phyloP scores from a whole-genome alignment of 2,888 invertebrate species.

The Ischnus inquisitorius region DNA sequence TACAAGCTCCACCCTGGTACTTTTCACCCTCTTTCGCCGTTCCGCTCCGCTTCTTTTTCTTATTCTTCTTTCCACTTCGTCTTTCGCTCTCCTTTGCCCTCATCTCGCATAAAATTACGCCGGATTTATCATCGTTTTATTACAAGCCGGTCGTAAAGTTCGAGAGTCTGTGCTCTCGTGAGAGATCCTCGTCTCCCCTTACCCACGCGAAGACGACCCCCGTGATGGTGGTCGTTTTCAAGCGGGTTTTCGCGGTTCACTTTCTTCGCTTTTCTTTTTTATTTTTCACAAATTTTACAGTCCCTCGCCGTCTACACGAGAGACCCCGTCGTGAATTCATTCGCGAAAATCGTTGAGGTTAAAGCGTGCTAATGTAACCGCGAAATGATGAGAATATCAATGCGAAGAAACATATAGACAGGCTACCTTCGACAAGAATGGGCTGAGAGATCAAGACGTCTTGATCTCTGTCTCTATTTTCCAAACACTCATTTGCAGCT shows the following conservation, averaged over 20 bases:
- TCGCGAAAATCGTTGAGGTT: conserved; percentile 38
- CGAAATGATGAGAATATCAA: conserved; percentile 54
- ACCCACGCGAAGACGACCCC: not conserved
- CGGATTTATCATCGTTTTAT: conserved; percentile 66
- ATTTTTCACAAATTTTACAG: conserved; percentile 61
- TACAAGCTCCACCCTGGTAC: conserved; percentile 41
- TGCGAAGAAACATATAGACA: conserved; percentile 9
- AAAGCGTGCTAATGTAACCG: conserved; percentile 52
- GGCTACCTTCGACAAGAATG: not conserved
- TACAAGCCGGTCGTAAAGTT: conserved; percentile 64
- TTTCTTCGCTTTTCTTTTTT: conserved; percentile 48
- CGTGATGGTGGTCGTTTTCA: conserved; percentile 45
- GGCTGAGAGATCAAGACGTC: not conserved
- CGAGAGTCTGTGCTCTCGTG: conserved; percentile 36
- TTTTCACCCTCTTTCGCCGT: conserved; percentile 41
- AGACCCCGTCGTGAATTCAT: conserved; percentile 37
- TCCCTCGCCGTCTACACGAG: not conserved
- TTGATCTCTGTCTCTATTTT: not conserved
- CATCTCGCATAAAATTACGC: conserved; percentile 63
- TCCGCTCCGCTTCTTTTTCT: not conserved
- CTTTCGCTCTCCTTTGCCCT: conserved; percentile 47
- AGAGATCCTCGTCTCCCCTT: not conserved
- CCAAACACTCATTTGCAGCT: too few species aligned
- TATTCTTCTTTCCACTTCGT: conserved; percentile 23
- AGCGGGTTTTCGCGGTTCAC: conserved; percentile 36